These are phyloP conservation scores for Caradrina kadenii DNA, from an alignment of 2,888 invertebrate species.

Conservation along the genomic window DNA sequence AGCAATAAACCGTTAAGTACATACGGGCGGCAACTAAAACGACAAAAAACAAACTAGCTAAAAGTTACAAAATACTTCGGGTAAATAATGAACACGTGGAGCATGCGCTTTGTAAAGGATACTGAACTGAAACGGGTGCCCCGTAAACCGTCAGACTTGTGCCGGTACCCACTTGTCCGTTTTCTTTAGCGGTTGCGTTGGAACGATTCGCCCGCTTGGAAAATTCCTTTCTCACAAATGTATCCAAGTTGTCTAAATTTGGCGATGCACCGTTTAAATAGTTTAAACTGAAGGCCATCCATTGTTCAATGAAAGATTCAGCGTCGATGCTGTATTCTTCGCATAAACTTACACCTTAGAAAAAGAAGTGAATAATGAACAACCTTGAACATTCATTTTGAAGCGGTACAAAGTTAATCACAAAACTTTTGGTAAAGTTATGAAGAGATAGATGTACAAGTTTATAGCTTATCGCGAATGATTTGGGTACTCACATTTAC, in stretches of 20 bases:
- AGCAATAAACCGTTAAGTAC: slow-evolving; percentile 46
- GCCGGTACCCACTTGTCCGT: slow-evolving; percentile 80
- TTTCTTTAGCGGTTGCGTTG: slow-evolving; percentile 80
- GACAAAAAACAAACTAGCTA: slow-evolving; percentile 31
- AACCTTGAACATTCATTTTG: slow-evolving; percentile 88
- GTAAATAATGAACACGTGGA: slow-evolving; percentile 78
- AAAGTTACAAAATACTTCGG: slow-evolving; percentile 46
- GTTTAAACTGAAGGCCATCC: slow-evolving; percentile 94
- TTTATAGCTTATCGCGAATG: slow-evolving; percentile 32
- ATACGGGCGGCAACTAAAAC: slow-evolving; percentile 20
- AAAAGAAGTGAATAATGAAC: slow-evolving; percentile 80
- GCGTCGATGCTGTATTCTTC: slow-evolving; percentile 91
- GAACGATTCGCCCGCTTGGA: slow-evolving; percentile 84
- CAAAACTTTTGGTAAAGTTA: slow-evolving; percentile 53
- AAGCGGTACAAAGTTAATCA: slow-evolving; percentile 60
- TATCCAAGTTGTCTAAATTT: slow-evolving; percentile 90
- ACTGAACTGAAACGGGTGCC: slow-evolving; percentile 78
- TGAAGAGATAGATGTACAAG: slow-evolving; percentile 42
- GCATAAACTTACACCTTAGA: slow-evolving; percentile 92
- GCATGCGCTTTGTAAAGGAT: slow-evolving; percentile 81
- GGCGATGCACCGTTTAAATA: slow-evolving; percentile 91
- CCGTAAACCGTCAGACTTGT: slow-evolving; percentile 82
- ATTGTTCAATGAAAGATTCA: slow-evolving; percentile 93
- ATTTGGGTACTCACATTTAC: slow-evolving; percentile 88
- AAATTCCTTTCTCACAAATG: slow-evolving; percentile 92